Conservation (phyloP, 2,797 vertebrate species). For the Leptatherina wallacei region DNA sequence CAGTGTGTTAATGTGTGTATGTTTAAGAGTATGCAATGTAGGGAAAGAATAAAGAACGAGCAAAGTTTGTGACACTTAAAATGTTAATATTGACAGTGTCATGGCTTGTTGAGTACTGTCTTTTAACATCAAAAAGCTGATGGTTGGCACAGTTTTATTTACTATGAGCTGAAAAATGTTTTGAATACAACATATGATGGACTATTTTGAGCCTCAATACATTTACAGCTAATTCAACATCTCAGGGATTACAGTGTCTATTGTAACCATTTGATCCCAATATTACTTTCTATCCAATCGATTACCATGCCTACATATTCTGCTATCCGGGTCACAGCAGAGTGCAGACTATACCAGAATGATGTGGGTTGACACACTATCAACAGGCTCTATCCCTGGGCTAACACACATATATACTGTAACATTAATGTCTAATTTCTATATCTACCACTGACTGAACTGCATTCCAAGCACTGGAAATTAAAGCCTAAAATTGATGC, state of each 20-base stretch:
- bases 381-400: neutral
- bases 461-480: neutral
- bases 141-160: neutral
- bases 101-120: neutral
- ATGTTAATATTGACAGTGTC: neutral
- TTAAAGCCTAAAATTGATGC: neutral
- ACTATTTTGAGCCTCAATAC: neutral
- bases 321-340: neutral
- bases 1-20: slow-evolving; percentile 31
- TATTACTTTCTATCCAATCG: neutral
- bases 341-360: neutral
- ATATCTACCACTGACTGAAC: neutral
- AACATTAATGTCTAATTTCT: neutral
- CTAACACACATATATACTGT: neutral
- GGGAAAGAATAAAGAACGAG: neutral
- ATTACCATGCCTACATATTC: neutral
- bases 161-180: neutral
- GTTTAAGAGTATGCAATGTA: neutral
- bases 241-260: slow-evolving; percentile 6
- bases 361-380: neutral
- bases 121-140: neutral
- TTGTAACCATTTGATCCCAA: neutral
- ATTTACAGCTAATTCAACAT: neutral
- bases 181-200: too few species aligned
- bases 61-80: neutral